phyloP scores from a whole-genome alignment of 2,888 invertebrate genomes.

The Alsophila aescularia region DNA sequence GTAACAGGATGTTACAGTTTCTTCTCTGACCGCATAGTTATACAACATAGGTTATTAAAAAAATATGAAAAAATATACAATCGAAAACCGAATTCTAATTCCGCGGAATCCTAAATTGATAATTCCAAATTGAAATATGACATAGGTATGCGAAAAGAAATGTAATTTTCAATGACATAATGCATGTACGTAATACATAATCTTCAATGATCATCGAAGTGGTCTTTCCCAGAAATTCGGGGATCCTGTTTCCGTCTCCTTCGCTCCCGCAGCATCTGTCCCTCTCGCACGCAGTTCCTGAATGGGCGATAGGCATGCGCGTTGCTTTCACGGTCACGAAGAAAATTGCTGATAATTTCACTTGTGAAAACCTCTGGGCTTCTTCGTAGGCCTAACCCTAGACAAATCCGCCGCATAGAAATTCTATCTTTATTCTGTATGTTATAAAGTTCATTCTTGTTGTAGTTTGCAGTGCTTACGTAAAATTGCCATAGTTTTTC shows the following conservation, averaged over 20 bases:
- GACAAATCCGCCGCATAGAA: slow-evolving; percentile 11
- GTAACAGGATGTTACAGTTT: slow-evolving; percentile 8
- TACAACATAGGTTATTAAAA: background rate
- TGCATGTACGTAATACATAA: slow-evolving; percentile 31
- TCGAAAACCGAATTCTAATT: slow-evolving; percentile 6
- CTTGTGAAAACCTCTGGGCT: slow-evolving; percentile 34
- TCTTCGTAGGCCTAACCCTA: slow-evolving; percentile 31
- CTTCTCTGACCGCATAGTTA: slow-evolving; percentile 8
- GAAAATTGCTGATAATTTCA: slow-evolving; percentile 40
- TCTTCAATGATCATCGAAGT: slow-evolving; percentile 36
- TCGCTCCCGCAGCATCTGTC: slow-evolving; percentile 50
- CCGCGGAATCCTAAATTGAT: background rate
- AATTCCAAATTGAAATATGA: background rate
- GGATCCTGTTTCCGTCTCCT: slow-evolving; percentile 49
- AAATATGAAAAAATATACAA: slow-evolving; percentile 6
- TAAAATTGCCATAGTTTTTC: slow-evolving; percentile 10
- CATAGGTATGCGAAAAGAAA: slow-evolving; percentile 12
- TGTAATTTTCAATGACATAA: slow-evolving; percentile 27
- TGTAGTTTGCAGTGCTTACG: slow-evolving; percentile 7
- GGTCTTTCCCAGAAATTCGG: slow-evolving; percentile 63
- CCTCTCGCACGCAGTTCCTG: slow-evolving; percentile 61
- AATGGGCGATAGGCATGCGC: slow-evolving; percentile 77
- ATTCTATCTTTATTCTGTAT: slow-evolving; percentile 6
- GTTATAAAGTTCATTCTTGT: slow-evolving; percentile 24
- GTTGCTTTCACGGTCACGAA: slow-evolving; percentile 38